Base-by-base conservation (phyloP, 2,888 invertebrate species). In the Drosophila meridionalis region DNA sequence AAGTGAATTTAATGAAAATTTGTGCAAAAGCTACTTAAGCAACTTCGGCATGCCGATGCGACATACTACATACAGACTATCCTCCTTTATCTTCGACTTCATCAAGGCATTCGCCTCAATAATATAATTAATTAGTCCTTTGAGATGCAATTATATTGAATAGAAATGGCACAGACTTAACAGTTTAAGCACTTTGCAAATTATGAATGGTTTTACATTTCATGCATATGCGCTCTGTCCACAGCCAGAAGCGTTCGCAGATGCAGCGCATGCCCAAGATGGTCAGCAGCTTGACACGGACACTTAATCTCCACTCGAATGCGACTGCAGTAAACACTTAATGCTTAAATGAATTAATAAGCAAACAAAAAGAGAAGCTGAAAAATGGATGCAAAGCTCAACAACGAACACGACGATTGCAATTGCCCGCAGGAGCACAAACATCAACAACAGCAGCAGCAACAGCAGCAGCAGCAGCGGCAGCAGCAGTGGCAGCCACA, bases 321-420 rank as follows among this genome's bases (percentile, higher is more conserved):
- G 50, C 55, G 26, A 47, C 65, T 43, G 57, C 63, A 73, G 70
- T 70, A 64, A 70, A 58, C 78, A 65, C 73, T 72, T 81, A 59
- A 73, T 63, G 69, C 79, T 42, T 56, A 38, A 42, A 56, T 58
- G 61, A 67, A 58, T 61, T 70, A 73, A 63, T 60, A 53, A 77
- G 77, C 73, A 79, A 76, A 72, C 64, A 61, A 42, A 58, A 45
- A 45, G 34, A 62, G 14, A 50, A 67, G 32, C 32, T 78, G 50
- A 84, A 87, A 76, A 81, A 89, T 87, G 87, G 72, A 89, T 83
- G 77, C 87, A 70, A 85, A 85, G 73, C 73, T 69, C 79, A 82
- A 78, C 72, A 74, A 81, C 77, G 82, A 79, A 76, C 69, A 80
- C 80, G 81, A 79, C 80, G 80, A 79, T 74, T 75, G 81, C 76